Evolutionary conservation across 2,113 vertebrate genomes (phyloP).

Genomic region (Xiphophorus hellerii): DNA sequence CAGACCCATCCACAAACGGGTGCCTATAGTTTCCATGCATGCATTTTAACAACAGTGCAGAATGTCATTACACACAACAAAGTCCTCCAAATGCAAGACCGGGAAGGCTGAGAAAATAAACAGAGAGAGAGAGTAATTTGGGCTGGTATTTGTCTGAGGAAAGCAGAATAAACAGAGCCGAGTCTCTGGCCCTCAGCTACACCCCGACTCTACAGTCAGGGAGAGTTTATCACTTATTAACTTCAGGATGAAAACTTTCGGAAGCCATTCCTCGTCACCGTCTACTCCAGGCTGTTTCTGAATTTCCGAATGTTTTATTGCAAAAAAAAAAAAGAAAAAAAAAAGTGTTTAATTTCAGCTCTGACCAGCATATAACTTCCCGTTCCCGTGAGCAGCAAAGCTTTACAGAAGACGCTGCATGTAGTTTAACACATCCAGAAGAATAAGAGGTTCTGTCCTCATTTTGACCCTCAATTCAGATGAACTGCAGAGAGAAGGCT

Average conservation of each 20-base stretch:
- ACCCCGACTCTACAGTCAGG: conserved; percentile 21
- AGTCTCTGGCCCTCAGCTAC: conserved; percentile 49
- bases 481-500: too few relatives aligned
- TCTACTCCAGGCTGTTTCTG: background rate
- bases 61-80: conserved; percentile 50
- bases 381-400: conserved; percentile 10
- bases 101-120: conserved; percentile 63
- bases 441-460: too few relatives aligned
- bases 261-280: conserved; percentile 20
- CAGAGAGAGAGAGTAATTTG: conserved; percentile 61
- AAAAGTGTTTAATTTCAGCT: conserved; percentile 26
- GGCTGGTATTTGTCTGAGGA: conserved; percentile 44
- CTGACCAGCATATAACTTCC: conserved; percentile 11
- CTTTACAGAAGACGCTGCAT: too few relatives aligned
- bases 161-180: conserved; percentile 67
- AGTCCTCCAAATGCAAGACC: conserved; percentile 51
- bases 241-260: conserved; percentile 21
- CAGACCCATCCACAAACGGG: conserved; percentile 12
- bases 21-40: conserved; percentile 40
- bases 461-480: too few relatives aligned
- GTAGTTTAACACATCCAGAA: too few relatives aligned
- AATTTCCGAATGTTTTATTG: background rate
- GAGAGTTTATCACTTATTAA: conserved; percentile 21
- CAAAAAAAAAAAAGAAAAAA: conserved; percentile 10
- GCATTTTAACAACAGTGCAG: conserved; percentile 41